Conservation (phyloP, 2,888 invertebrate species). For the Gastracanthus pulcherrimus region DNA sequence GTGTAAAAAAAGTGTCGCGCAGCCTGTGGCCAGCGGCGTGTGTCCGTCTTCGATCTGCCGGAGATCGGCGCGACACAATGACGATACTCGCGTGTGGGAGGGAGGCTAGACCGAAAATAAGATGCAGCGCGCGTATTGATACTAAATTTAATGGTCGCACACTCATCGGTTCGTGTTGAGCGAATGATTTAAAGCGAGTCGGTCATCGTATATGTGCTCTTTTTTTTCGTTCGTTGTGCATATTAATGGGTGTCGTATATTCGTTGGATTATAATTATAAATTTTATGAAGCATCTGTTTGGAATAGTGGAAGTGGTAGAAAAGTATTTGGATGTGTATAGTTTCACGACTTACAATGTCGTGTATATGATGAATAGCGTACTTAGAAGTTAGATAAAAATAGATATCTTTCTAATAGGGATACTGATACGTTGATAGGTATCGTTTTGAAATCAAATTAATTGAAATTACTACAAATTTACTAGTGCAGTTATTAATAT, state of each 20-base stretch:
- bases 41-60: not conserved
- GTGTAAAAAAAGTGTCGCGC: not conserved
- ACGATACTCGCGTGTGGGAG: not conserved
- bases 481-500: too few species aligned
- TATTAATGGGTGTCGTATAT: not conserved
- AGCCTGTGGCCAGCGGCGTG: too few species aligned
- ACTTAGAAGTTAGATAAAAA: too few species aligned
- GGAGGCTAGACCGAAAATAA: not conserved
- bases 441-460: too few species aligned
- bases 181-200: not conserved
- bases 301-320: not conserved
- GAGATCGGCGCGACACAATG: not conserved
- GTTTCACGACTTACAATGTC: too few species aligned
- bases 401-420: too few species aligned
- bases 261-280: not conserved
- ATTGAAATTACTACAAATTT: too few species aligned
- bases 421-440: too few species aligned
- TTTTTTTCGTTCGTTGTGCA: not conserved
- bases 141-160: conserved; percentile 2
- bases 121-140: not conserved
- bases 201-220: not conserved
- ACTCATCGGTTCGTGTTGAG: not conserved
- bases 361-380: not conserved
- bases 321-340: not conserved
- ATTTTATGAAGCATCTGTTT: not conserved